Conservation (phyloP, 2,888 invertebrate species). For the Ceramica pisi region DNA sequence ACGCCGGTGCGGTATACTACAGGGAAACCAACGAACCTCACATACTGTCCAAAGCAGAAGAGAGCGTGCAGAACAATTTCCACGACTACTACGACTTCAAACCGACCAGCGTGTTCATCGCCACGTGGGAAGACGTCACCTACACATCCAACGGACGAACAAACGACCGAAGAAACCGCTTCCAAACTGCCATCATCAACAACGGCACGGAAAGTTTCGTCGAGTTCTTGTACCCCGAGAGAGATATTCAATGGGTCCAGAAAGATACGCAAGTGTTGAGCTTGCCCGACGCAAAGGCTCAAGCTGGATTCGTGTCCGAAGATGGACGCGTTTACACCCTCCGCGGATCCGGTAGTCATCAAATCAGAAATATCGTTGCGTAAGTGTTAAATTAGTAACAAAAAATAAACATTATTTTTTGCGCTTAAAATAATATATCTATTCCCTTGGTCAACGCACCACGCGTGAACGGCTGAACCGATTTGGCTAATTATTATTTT, state of each 20-base stretch:
- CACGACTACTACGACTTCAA: constrained; percentile 93
- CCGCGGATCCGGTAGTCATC: constrained; percentile 97
- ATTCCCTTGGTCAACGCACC: no score
- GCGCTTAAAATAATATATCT: no score
- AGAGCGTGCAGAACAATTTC: constrained; percentile 94
- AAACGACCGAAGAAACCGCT: constrained; percentile 94
- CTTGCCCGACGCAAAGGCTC: constrained; percentile 97
- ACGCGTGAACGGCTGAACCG: no score
- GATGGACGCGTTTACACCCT: constrained; percentile 94
- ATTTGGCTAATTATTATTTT: no score
- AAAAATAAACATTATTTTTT: not conserved
- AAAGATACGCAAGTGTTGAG: constrained; percentile 94
- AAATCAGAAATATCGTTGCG: constrained; percentile 95
- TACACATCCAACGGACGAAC: constrained; percentile 93
- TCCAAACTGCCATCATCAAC: constrained; percentile 93
- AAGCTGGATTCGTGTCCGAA: constrained; percentile 97
- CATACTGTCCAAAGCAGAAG: constrained; percentile 92
- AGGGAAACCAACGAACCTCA: constrained; percentile 92
- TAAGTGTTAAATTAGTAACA: constrained; percentile 79
- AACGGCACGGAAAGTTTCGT: constrained; percentile 96
- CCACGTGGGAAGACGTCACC: constrained; percentile 97
- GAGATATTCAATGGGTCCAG: constrained; percentile 98
- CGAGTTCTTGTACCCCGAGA: constrained; percentile 96
- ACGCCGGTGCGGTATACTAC: constrained; percentile 94
- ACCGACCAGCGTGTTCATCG: constrained; percentile 95